Conservation (phyloP, 2,113 vertebrate species). For the Forbesichthys agassizii region DNA sequence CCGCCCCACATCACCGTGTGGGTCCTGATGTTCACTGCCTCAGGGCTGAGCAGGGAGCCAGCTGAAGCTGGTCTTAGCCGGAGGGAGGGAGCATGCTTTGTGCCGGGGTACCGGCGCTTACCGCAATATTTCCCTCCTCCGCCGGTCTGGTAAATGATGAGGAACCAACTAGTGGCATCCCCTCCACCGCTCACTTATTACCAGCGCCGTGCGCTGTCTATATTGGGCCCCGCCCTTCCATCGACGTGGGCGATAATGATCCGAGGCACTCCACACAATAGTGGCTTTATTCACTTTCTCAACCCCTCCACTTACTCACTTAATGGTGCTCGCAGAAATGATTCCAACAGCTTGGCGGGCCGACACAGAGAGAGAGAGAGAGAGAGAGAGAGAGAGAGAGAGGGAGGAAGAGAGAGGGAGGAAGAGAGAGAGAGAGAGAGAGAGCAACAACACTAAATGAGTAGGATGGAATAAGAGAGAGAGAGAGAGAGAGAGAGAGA, state of each 20-base stretch:
- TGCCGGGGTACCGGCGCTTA: slow-evolving; percentile 1
- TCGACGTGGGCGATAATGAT: slow-evolving; percentile 67
- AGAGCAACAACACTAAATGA: slow-evolving; percentile 4
- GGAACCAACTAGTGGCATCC: slow-evolving; percentile 35
- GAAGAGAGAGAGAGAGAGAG: slow-evolving; percentile 27
- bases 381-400: slow-evolving; percentile 38
- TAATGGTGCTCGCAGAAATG: slow-evolving; percentile 65
- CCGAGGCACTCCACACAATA: slow-evolving; percentile 54
- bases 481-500: not conserved
- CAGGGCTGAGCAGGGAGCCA: slow-evolving; percentile 18
- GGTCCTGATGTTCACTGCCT: slow-evolving; percentile 26
- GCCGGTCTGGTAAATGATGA: slow-evolving; percentile 49
- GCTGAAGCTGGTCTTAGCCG: slow-evolving; percentile 11
- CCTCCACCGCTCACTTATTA: slow-evolving; percentile 40
- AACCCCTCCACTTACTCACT: slow-evolving; percentile 50
- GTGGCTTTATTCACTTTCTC: slow-evolving; percentile 59
- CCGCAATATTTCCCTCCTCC: slow-evolving; percentile 3
- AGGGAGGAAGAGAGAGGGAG: slow-evolving; percentile 11
- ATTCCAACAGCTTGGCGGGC: slow-evolving; percentile 40
- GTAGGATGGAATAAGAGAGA: not conserved
- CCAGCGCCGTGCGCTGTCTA: slow-evolving; percentile 52
- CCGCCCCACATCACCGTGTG: slow-evolving; percentile 13
- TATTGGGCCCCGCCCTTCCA: slow-evolving; percentile 39
- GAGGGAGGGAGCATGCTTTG: slow-evolving; percentile 20
- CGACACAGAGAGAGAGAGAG: slow-evolving; percentile 27